Evolutionary conservation across 2,888 invertebrate genomes (phyloP).

Genomic region (Hermodice carunculata): DNA sequence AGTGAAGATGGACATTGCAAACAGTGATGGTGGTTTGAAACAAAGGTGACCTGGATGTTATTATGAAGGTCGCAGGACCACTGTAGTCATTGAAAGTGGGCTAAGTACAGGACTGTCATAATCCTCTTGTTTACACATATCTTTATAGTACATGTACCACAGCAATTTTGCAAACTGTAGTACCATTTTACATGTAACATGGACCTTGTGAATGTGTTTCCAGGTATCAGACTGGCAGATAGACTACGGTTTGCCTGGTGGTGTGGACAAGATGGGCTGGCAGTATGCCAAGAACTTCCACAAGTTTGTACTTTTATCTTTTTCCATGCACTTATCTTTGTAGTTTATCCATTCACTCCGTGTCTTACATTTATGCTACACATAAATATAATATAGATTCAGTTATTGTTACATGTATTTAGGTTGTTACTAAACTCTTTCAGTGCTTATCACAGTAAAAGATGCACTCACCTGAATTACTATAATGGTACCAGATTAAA

Average conservation of each 20-base stretch:
- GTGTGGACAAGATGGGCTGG: conserved; percentile 93
- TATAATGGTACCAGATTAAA: no score
- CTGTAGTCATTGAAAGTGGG: no score
- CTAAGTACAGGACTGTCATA: no score
- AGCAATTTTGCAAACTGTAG: no score
- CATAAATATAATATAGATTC: neutral
- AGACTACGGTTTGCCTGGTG: conserved; percentile 91
- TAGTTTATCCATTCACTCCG: neutral
- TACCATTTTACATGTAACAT: no score
- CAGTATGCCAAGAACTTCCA: conserved; percentile 94
- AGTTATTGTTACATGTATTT: neutral
- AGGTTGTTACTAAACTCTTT: neutral
- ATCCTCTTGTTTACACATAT: no score
- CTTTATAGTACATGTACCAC: no score
- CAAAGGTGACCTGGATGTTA: no score
- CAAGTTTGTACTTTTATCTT: conserved; percentile 21
- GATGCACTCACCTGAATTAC: no score
- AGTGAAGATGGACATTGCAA: no score
- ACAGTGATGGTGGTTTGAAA: no score
- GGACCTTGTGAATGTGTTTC: neutral
- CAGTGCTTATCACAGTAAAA: neutral
- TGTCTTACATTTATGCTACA: neutral
- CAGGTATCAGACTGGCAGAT: conserved; percentile 86
- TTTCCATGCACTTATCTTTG: neutral
- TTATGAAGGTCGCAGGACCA: no score